Evolutionary conservation across 2,113 vertebrate species (phyloP), one percentile per base, ranked within the genome.

Genomic region (Tricholaema leucomelas): DNA sequence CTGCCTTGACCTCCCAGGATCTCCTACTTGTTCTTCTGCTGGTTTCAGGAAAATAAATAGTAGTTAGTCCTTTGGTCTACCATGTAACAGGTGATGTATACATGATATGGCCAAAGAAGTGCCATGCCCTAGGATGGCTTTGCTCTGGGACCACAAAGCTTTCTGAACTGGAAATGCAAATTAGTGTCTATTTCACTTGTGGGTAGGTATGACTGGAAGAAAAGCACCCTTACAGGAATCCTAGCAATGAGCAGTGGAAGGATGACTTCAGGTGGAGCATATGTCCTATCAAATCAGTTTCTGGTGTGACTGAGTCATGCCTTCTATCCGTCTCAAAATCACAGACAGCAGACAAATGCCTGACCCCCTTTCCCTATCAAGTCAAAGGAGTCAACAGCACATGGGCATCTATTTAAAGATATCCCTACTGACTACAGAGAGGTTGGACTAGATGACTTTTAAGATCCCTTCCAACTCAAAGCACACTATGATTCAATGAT

Each of bases 51-150:
- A 33, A 64, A 52, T 12, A 64, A 15, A 71, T 8, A 20, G 55
- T 77, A 24, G 5, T 14, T 14, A 6, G 1, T 73, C 33, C 15
- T 16, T 69, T 42, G 17, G 6, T 17, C 38, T 30, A 8, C 18
- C 33, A 12, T 5, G 13, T 21, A 50, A 52, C 20, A 35, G 23
- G 24, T 66, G 55, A 52, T 8, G 6, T 3, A 23, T 13, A 33
- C 0, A 0, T 16, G 21, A 6, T 48, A 14, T 17, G 30, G 8
- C 25, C 86, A 31, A 42, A 74, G 72, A 13, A 64, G 33, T 20
- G 17, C 4, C 9, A 1, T 33, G 15, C 4, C 6, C 31, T 72
- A 0, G 10, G 15, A n/a, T 59, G 24, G 18, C 33, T 70, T 88
- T 19, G 8, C 7, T 55, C 19, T 63, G 20, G 46, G 17, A 52